Percentiles rank a stretch among this genome's conserved stretches.
Evolutionary conservation across 1,140 invertebrate species (phyloP).

Genomic region (Uloborus diversus): DNA sequence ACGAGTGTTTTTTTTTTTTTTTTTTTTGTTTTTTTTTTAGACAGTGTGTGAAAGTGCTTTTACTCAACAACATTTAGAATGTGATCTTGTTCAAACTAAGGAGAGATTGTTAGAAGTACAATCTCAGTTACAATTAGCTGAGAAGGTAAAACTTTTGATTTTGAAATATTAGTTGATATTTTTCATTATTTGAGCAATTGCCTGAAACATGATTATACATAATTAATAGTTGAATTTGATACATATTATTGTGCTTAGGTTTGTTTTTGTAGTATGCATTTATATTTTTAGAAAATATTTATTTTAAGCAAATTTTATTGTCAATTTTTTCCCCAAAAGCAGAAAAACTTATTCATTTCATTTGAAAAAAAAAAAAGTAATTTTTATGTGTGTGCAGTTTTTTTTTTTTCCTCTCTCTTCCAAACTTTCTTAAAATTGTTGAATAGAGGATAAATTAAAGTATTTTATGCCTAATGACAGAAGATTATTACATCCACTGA

Average conservation of each 20-base stretch:
- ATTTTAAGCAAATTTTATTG: background rate
- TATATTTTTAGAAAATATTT: background rate
- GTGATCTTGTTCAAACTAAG: conserved; percentile 55
- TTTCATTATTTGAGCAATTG: background rate
- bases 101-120: conserved; percentile 63
- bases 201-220: background rate
- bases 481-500: no score
- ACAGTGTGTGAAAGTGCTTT: conserved; percentile 48
- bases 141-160: conserved; percentile 63
- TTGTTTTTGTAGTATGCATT: background rate
- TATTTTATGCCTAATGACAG: no score
- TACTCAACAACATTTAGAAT: conserved; percentile 58
- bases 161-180: background rate
- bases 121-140: conserved; percentile 68
- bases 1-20: no score
- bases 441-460: no score
- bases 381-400: no score
- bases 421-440: no score
- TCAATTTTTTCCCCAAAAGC: background rate
- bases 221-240: background rate
- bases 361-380: no score
- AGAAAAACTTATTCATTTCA: no score
- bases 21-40: conserved; percentile 1
- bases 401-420: no score
- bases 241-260: background rate